These are phyloP conservation scores for Panopea generosa DNA, from an alignment of 2,888 invertebrate genomes.

Conservation along the genomic window DNA sequence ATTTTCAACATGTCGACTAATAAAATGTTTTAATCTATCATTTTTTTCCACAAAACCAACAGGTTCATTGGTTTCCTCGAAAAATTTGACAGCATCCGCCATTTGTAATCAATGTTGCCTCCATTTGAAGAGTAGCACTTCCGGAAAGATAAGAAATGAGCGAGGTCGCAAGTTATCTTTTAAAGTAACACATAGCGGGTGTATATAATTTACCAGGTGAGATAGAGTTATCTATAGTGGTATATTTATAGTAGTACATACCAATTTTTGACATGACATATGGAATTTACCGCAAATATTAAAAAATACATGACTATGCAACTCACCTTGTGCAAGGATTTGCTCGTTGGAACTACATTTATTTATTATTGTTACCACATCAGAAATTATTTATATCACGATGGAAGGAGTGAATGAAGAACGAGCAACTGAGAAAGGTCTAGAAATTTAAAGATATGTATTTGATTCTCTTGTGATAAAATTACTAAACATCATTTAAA, in stretches of 20 bases:
- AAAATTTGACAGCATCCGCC: constrained; percentile 68
- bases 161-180: background rate
- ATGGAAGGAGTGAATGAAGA: too few species aligned
- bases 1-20: constrained; percentile 46
- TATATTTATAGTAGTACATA: constrained; percentile 21
- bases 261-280: constrained; percentile 56
- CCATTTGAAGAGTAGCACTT: constrained; percentile 22
- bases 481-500: too few species aligned
- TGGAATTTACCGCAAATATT: background rate
- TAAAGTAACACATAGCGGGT: constrained; percentile 24
- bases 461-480: too few species aligned
- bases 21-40: constrained; percentile 60
- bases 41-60: constrained; percentile 67
- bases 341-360: too few species aligned
- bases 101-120: constrained; percentile 50
- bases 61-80: constrained; percentile 69
- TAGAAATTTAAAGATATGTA: too few species aligned
- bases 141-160: constrained; percentile 18
- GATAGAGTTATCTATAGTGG: background rate
- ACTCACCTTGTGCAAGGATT: background rate
- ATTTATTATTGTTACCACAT: too few species aligned
- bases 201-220: constrained; percentile 4
- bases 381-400: too few species aligned
- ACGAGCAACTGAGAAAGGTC: too few species aligned
- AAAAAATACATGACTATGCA: background rate